phyloP scores from a whole-genome alignment of 2,888 invertebrate species.

The Drosophila pseudotalamancana region DNA sequence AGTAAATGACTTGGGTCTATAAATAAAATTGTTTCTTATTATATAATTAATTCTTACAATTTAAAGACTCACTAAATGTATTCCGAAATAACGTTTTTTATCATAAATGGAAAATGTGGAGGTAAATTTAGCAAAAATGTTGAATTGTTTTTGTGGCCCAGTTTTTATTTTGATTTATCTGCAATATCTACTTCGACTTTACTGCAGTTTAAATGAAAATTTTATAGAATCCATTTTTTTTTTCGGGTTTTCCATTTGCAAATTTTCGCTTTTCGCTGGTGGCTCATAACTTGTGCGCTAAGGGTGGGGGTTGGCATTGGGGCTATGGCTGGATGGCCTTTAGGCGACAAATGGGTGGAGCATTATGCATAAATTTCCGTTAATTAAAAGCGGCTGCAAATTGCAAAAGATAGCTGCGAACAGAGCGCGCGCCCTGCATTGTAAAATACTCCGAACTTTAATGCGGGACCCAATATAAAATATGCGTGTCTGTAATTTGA shows the following conservation, averaged over 20 bases:
- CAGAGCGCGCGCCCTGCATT: slow-evolving; percentile 6
- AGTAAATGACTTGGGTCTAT: slow-evolving; percentile 26
- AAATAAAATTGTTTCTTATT: slow-evolving; percentile 3
- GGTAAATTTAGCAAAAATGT: not conserved
- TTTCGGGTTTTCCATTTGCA: slow-evolving; percentile 43
- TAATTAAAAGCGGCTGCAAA: slow-evolving; percentile 73
- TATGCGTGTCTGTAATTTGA: slow-evolving; percentile 78
- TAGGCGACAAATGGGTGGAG: slow-evolving; percentile 34
- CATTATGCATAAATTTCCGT: slow-evolving; percentile 77
- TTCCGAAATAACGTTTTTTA: not conserved
- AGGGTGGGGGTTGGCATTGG: not conserved
- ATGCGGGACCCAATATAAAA: slow-evolving; percentile 71
- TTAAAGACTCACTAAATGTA: not conserved
- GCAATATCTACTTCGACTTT: not conserved
- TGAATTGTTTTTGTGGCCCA: not conserved
- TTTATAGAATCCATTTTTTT: slow-evolving; percentile 12
- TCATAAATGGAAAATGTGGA: not conserved
- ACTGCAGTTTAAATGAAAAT: slow-evolving; percentile 4
- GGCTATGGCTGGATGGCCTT: not conserved
- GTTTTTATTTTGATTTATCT: not conserved
- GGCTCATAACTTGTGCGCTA: slow-evolving; percentile 49
- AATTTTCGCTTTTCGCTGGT: slow-evolving; percentile 49
- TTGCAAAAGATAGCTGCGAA: slow-evolving; percentile 56
- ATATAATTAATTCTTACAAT: no score
- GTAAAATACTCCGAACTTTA: slow-evolving; percentile 40